Evolutionary conservation across 1,140 invertebrate genomes (phyloP).

Genomic region (Drosophila tani): DNA sequence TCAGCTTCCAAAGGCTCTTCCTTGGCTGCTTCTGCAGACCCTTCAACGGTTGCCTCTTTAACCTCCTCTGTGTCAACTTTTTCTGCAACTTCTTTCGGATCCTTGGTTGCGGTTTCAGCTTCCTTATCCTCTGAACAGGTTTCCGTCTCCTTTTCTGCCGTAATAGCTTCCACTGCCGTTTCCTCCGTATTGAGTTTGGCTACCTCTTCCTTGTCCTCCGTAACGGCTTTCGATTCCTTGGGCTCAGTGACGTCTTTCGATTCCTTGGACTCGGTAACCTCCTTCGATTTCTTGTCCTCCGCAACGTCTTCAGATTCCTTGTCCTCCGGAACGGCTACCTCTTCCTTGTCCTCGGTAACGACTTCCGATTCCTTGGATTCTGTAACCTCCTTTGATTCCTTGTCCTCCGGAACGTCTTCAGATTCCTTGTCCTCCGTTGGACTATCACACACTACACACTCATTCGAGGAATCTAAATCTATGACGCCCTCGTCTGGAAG

Average conservation of each 20-base stretch:
- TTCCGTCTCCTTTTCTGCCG: not conserved
- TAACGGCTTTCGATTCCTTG: not conserved
- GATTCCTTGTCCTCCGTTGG: not conserved
- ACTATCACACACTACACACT: constrained; percentile 10
- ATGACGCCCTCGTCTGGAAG: constrained; percentile 21
- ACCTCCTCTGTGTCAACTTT: not conserved
- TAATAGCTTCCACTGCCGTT: not conserved
- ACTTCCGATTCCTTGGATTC: not conserved
- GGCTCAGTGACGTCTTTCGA: not conserved
- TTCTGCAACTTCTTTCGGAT: not conserved
- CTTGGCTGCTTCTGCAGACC: not conserved
- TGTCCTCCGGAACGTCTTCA: not conserved
- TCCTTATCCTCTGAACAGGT: not conserved
- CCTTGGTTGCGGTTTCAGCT: not conserved
- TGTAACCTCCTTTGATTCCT: too few species aligned
- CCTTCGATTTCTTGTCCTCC: constrained; percentile 1
- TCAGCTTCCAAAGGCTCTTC: constrained; percentile 8
- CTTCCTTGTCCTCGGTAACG: not conserved
- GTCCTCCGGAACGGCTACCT: too few species aligned
- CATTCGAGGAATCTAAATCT: constrained; percentile 50
- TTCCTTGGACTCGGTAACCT: not conserved
- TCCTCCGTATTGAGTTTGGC: not conserved
- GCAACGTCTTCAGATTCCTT: too few species aligned
- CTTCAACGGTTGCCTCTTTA: not conserved
- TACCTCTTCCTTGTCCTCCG: not conserved